Evolutionary conservation across 2,113 vertebrate species (phyloP), one percentile per base, ranked within the genome.

Genomic region (Chloroceryle aenea): DNA sequence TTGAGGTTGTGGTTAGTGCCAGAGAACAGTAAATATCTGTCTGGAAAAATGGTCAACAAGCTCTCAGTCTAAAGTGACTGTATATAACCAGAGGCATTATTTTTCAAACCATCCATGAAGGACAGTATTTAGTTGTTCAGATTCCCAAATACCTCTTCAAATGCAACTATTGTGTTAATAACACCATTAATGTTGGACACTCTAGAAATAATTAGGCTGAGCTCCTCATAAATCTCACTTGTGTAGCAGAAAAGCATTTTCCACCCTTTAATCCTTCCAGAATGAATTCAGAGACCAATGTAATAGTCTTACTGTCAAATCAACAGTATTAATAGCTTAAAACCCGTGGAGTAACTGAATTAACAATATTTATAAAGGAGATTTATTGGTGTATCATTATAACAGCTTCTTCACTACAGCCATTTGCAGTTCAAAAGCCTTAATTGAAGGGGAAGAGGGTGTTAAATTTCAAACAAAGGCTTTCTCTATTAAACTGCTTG

Each of bases 401-500:
- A 88, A 52, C 50, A 84, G 79, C 72, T 69, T 89, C 76, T 87
- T 88, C 71, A 38, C 56, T 74, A 9, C 23, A 71, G 17, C 72
- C 79, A 36, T 83, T 95, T 83, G 61, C 88, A 69, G 88, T 90
- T 86, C 82, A 88, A 86, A 93, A 91, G 40, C 75, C 61, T 80
- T 88, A 94, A 92, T 16, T 93, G 90, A 61, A 59, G 36, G 62
- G 58, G 74, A 82, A 76, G 68, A 89, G 85, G 48, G 81, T 94
- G 89, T 96, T 91, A 79, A 23, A 94, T 94, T 95, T 94, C 95
- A 87, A 83, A 94, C 84, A 94, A 83, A 93, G 53, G 66, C 81
- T 85, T 83, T 53, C 42, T 92, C 29, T 89, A 13, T 91, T 92
- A 30, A 82, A 82, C 48, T 77, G 25, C 19, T 91, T 73, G 67